Evolutionary conservation across 1,140 invertebrate genomes (phyloP), one percentile per base, ranked within the genome.

Genomic region (Bombyx mandarina): DNA sequence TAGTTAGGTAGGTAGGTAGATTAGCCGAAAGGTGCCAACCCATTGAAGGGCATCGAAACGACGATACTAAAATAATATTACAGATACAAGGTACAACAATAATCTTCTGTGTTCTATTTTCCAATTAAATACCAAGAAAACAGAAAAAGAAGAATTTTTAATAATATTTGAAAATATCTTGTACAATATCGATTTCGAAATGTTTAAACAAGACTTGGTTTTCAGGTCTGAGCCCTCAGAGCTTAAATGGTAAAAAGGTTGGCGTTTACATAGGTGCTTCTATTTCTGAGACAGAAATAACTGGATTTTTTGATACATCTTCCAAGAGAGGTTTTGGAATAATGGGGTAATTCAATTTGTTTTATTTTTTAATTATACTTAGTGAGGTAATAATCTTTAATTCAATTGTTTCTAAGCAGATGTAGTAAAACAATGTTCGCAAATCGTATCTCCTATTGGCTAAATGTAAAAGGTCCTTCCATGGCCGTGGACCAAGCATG

Each of bases 251-350:
- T 45, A 90, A 83, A 61, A 92, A 89, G 73, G 92, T 92, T n/a
- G 93, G 91, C 35, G 92, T 93, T 7, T 94, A 90, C 72, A 90
- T 93, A 67, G 92, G 91, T n/a, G 88, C 88, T 3, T 90, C 89
- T 68, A 82, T 90, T 18, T 91, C 91, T n/a, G 92, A 93, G 75
- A 86, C 65, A 4, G 77, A 79, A 62, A 89, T 89, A 66, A 90
- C 90, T 8, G 91, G 89, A 88, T 92, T 93, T 64, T 93, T 93
- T 58, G 90, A 93, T 56, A 91, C 91, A 59, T 74, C 90, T 10
- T 89, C 90, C 42, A 86, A 85, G 2, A 86, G 89, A 26, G 89
- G 88, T 12, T 91, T 90, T 67, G 90, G 12, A 18, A 18, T 18
- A 18, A 18, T 18, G 12, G 12, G 12, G 12, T 18, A 18, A 18